These are phyloP conservation scores for Andrena haemorrhoa DNA, from an alignment of 2,888 invertebrate species.

Conservation along the genomic window DNA sequence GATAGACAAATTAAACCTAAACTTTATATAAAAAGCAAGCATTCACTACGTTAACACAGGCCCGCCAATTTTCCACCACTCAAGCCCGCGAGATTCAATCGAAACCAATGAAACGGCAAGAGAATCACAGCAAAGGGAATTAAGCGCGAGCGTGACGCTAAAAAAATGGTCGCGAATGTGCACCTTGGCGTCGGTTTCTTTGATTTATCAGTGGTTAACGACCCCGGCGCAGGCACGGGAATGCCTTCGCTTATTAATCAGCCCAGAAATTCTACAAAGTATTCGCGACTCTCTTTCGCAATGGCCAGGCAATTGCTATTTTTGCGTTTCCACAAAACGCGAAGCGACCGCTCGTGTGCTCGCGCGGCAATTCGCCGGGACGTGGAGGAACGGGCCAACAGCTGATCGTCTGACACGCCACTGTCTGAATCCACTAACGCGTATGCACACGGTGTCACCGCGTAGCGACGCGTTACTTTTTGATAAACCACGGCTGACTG, in stretches of 20 bases:
- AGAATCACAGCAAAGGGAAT: not conserved
- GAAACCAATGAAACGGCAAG: not conserved
- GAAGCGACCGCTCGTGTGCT: not conserved
- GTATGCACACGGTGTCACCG: not conserved
- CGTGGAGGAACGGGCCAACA: constrained; percentile 35
- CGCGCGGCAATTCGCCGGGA: constrained; percentile 33
- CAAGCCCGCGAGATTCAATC: not conserved
- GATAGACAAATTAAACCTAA: too few relatives aligned
- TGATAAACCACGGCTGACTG: constrained; percentile 3
- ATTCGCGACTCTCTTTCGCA: constrained; percentile 52
- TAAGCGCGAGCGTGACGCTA: not conserved
- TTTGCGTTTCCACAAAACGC: constrained; percentile 50
- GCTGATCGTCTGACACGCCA: constrained; percentile 55
- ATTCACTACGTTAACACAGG: too few relatives aligned
- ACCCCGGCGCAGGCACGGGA: constrained; percentile 47
- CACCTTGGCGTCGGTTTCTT: constrained; percentile 47
- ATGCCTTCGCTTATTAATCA: constrained; percentile 63
- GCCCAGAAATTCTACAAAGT: constrained; percentile 63
- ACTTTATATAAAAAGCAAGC: too few relatives aligned
- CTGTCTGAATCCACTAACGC: constrained; percentile 38
- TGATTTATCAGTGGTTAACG: constrained; percentile 67
- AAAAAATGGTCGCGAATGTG: constrained; percentile 38
- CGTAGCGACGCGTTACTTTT: constrained; percentile 10
- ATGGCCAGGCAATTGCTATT: constrained; percentile 52
- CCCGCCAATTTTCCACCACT: too few relatives aligned